Conservation (phyloP, 2,797 vertebrate genomes). For the Fringilla coelebs region DNA sequence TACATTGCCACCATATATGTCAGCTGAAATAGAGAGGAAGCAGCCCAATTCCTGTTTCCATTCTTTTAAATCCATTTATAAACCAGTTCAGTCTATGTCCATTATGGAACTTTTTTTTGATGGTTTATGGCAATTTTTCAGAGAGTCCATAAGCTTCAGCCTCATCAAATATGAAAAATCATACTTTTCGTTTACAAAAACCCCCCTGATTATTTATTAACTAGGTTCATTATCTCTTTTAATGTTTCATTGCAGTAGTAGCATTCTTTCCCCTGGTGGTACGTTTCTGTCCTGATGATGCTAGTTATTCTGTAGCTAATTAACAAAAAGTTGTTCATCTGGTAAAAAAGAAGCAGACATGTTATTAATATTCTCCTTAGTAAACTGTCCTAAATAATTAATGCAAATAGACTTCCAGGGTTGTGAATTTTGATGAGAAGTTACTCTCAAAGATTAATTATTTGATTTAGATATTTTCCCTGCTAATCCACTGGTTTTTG, state of each 20-base stretch:
- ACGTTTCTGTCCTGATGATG: background rate
- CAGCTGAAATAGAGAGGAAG: background rate
- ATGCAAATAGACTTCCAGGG: constrained; percentile 31
- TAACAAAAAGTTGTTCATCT: constrained; percentile 52
- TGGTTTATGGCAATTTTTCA: background rate
- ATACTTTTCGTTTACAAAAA: background rate
- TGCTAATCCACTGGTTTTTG: background rate
- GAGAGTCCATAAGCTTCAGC: background rate
- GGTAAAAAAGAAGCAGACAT: constrained; percentile 4
- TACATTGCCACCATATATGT: background rate
- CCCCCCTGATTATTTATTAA: background rate
- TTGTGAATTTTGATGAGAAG: constrained; percentile 48
- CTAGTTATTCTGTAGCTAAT: constrained; percentile 51
- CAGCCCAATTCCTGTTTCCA: background rate
- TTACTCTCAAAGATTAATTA: constrained; percentile 22
- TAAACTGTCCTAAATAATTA: constrained; percentile 61
- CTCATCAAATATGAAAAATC: constrained; percentile 4
- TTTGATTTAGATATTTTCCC: constrained; percentile 29
- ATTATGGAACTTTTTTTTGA: background rate
- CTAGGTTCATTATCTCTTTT: constrained; percentile 41
- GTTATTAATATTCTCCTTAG: constrained; percentile 51
- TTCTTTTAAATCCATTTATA: background rate
- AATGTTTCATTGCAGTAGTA: constrained; percentile 38
- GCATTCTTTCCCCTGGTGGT: background rate
- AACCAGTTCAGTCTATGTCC: background rate